A percentile compares a stretch with the other conserved stretches of the same genome.
Conservation (phyloP, 2,888 invertebrate species). For the Phytoseiulus persimilis region DNA sequence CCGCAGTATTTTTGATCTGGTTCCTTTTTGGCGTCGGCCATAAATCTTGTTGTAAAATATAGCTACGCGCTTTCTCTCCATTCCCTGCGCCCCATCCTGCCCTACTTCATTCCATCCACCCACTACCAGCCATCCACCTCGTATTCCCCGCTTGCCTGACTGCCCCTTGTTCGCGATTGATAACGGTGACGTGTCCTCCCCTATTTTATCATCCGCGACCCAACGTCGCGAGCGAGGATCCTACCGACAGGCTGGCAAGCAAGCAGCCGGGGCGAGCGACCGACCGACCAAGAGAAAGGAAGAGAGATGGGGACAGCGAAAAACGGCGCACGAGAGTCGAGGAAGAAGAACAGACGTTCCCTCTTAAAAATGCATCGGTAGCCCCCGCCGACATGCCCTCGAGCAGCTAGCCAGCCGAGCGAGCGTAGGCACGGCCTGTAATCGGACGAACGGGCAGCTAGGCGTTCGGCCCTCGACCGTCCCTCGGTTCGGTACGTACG, state of each 20-base stretch:
- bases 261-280: background rate
- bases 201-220: constrained; percentile 23
- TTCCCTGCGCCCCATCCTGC: background rate
- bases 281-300: background rate
- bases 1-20: background rate
- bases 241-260: no score
- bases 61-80: background rate
- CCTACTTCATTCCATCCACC: background rate
- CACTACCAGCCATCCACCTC: background rate
- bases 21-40: background rate
- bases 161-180: constrained; percentile 24
- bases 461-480: no score
- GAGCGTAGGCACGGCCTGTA: background rate
- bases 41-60: background rate
- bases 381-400: background rate
- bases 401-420: background rate
- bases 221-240: background rate
- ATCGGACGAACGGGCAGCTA: background rate
- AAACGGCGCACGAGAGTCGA: background rate
- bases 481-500: no score
- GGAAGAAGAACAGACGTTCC: background rate
- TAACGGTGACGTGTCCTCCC: constrained; percentile 33
- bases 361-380: background rate
- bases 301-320: background rate
- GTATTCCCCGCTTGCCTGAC: constrained; percentile 5